phyloP scores from a whole-genome alignment of 2,888 invertebrate species.

The Ophion slaviceki region DNA sequence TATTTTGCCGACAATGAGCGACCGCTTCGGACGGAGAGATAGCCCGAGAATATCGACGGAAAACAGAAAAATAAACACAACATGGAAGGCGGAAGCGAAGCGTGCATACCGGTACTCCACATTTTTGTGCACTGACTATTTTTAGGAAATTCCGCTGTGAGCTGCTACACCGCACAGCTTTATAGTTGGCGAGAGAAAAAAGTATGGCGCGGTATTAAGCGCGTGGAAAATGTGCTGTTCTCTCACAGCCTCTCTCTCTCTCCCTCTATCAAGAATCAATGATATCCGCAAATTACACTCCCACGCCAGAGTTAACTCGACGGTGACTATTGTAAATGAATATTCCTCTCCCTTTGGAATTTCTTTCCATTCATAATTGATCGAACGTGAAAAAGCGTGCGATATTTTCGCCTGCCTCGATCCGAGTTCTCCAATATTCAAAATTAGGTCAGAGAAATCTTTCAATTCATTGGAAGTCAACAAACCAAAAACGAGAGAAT shows the following conservation, averaged over 20 bases:
- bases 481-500: no score
- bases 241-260: no score
- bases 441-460: no score
- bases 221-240: slow-evolving; percentile 12
- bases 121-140: slow-evolving; percentile 29
- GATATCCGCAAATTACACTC: neutral
- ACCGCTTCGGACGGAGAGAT: slow-evolving; percentile 10
- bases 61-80: slow-evolving; percentile 17
- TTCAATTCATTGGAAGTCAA: no score
- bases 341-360: neutral
- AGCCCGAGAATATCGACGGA: slow-evolving; percentile 3
- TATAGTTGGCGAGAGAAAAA: neutral
- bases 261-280: neutral
- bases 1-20: slow-evolving; percentile 58
- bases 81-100: slow-evolving; percentile 1
- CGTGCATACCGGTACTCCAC: neutral
- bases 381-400: neutral
- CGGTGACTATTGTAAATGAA: no score
- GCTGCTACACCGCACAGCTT: neutral
- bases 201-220: neutral
- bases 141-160: neutral
- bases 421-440: neutral
- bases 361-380: neutral
- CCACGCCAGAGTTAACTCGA: neutral
- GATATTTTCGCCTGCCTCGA: neutral